Evolutionary conservation across 1,140 invertebrate genomes (phyloP).

Genomic region (Lepeophtheirus salmonis): DNA sequence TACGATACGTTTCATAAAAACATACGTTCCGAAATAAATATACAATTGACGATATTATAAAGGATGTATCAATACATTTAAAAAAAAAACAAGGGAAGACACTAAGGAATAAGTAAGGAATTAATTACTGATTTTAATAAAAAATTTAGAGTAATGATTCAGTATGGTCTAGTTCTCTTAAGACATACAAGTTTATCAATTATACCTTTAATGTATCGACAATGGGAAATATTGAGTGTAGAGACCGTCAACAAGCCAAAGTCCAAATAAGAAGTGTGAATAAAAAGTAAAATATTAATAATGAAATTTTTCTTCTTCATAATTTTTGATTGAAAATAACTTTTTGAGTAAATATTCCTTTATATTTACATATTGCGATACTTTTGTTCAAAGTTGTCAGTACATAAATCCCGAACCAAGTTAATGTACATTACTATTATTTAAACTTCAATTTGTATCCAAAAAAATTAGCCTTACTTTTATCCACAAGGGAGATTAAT

Average conservation of each 20-base stretch:
- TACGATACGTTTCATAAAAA: background rate
- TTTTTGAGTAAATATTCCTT: background rate
- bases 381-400: too few species aligned
- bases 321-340: background rate
- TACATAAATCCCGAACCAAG: too few species aligned
- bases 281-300: background rate
- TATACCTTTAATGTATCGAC: background rate
- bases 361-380: background rate
- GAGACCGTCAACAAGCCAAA: too few species aligned
- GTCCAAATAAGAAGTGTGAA: background rate
- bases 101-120: background rate
- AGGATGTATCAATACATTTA: background rate
- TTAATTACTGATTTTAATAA: background rate
- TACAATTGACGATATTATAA: background rate
- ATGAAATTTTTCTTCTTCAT: background rate
- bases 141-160: background rate
- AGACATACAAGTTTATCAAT: background rate
- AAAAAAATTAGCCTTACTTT: background rate
- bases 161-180: background rate
- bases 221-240: too few species aligned
- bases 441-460: background rate
- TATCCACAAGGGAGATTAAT: background rate
- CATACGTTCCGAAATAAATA: background rate
- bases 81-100: too few species aligned
- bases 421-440: too few species aligned